A percentile compares a stretch with the other conserved stretches of the same genome.
These are phyloP conservation scores for Euura saliciscinereae DNA, from an alignment of 1,140 invertebrate species.

Conservation along the genomic window DNA sequence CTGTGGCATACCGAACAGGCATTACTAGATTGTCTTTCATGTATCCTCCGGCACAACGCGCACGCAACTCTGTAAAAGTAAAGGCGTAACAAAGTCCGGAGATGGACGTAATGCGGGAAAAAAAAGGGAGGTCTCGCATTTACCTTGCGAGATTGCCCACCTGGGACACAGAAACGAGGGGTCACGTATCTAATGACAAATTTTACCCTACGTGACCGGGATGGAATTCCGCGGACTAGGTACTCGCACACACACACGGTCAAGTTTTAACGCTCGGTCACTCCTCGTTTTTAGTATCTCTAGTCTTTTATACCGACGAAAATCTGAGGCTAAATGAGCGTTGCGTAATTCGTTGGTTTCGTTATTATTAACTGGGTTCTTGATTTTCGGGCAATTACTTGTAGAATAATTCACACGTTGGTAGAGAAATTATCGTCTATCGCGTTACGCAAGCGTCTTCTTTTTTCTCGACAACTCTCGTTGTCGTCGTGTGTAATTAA, in stretches of 20 bases:
- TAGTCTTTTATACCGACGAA: too few relatives aligned
- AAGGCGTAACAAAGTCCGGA: too few relatives aligned
- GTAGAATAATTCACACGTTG: not conserved
- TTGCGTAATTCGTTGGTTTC: too few relatives aligned
- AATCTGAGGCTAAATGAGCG: too few relatives aligned
- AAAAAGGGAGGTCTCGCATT: not conserved
- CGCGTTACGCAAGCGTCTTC: not conserved
- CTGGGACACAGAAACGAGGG: not conserved
- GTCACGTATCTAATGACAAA: constrained; percentile 1
- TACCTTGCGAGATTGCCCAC: not conserved
- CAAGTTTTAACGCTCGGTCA: too few relatives aligned
- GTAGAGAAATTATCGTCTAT: not conserved
- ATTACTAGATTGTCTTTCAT: constrained; percentile 57
- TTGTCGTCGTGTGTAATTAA: constrained; percentile 38
- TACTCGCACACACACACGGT: too few relatives aligned
- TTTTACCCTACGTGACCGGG: not conserved
- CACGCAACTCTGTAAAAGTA: not conserved
- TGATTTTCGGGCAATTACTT: not conserved
- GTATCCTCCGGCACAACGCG: not conserved
- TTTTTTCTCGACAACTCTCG: too few relatives aligned
- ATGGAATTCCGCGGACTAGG: too few relatives aligned
- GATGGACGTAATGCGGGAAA: too few relatives aligned
- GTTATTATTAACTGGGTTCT: too few relatives aligned
- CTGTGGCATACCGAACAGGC: constrained; percentile 55
- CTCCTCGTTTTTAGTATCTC: too few relatives aligned